Evolutionary conservation across 1,140 invertebrate genomes (phyloP).

Genomic region (Atta texana): DNA sequence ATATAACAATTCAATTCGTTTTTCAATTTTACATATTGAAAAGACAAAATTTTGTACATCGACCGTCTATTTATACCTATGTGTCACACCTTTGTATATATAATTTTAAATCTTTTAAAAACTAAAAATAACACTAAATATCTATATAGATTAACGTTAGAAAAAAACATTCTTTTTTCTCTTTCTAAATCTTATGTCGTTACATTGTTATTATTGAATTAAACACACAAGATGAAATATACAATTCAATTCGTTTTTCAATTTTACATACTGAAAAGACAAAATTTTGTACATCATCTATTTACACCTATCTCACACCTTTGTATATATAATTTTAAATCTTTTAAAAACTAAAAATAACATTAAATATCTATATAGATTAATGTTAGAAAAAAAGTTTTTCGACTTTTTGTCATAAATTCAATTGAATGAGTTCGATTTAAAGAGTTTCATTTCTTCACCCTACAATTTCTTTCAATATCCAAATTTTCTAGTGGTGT

Average conservation of each 20-base stretch:
- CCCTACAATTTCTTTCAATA: background rate
- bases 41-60: background rate
- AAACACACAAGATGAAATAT: no score
- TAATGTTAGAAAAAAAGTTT: background rate
- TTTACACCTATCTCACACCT: background rate
- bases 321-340: background rate
- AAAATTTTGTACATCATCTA: background rate
- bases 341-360: background rate
- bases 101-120: background rate
- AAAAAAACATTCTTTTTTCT: background rate
- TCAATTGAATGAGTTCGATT: background rate
- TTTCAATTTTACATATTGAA: background rate
- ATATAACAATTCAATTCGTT: background rate
- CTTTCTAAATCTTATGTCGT: background rate
- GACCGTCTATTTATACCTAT: background rate
- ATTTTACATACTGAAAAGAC: background rate
- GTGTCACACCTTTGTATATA: background rate
- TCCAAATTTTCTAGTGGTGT: conserved; percentile 65
- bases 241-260: background rate
- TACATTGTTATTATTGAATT: no score
- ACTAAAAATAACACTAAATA: background rate
- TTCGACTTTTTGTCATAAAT: background rate
- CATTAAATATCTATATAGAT: background rate
- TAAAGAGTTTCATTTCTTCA: background rate
- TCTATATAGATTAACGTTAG: background rate